These are phyloP conservation scores for Tinea semifulvella DNA, from an alignment of 2,888 invertebrate genomes.

Conservation along the genomic window DNA sequence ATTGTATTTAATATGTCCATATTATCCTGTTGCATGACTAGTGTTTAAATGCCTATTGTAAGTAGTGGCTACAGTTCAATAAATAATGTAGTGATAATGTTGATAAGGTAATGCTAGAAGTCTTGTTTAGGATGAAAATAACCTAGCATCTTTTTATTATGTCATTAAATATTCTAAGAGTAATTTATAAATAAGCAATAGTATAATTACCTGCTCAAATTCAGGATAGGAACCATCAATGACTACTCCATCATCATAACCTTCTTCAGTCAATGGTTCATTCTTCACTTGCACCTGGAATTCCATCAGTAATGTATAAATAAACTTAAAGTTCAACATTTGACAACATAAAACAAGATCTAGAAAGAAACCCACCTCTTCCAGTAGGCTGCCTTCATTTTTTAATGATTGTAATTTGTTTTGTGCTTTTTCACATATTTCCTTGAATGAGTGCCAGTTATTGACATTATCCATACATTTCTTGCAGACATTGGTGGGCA, in stretches of 20 bases:
- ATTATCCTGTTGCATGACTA: no score
- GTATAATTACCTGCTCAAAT: constrained; percentile 39
- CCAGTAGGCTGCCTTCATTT: constrained; percentile 61
- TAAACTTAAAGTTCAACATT: constrained; percentile 14
- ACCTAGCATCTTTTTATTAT: no score
- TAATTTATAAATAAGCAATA: no score
- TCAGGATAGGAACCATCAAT: constrained; percentile 59
- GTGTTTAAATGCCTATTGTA: no score
- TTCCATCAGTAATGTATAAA: constrained; percentile 34
- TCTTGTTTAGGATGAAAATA: no score
- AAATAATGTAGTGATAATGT: no score
- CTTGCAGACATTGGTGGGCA: constrained; percentile 72
- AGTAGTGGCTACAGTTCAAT: no score
- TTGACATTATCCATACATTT: constrained; percentile 71
- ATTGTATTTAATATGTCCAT: no score
- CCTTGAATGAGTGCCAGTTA: constrained; percentile 73
- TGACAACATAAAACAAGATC: constrained; percentile 17
- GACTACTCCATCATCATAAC: constrained; percentile 61
- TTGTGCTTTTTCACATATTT: constrained; percentile 71
- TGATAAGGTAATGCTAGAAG: no score
- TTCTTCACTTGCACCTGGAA: constrained; percentile 66
- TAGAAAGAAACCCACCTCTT: constrained; percentile 53
- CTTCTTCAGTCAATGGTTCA: constrained; percentile 65
- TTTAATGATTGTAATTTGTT: constrained; percentile 69
- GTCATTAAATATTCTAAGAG: no score